These are phyloP conservation scores for Ennomos quercinarius DNA, from an alignment of 2,888 invertebrate genomes.

Conservation along the genomic window DNA sequence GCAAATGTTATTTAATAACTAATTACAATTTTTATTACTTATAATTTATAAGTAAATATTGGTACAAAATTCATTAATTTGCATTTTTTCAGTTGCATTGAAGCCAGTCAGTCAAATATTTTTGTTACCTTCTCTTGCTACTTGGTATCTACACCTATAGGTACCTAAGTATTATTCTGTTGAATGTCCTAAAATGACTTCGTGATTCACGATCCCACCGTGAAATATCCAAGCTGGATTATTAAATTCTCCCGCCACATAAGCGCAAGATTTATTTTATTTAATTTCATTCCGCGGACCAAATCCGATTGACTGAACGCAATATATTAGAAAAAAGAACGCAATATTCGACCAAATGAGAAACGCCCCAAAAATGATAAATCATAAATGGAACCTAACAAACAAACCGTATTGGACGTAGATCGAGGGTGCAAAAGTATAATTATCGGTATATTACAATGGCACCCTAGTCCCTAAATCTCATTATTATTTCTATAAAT, in stretches of 20 bases:
- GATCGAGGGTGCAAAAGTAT: constrained; percentile 43
- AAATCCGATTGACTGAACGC: constrained; percentile 43
- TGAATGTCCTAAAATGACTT: not conserved
- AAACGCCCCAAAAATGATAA: constrained; percentile 41
- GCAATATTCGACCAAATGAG: constrained; percentile 42
- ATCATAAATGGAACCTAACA: constrained; percentile 43
- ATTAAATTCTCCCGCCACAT: constrained; percentile 39
- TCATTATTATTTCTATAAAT: constrained; percentile 48
- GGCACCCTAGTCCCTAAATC: constrained; percentile 47
- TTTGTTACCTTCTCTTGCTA: too few relatives aligned
- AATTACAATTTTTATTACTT: too few relatives aligned
- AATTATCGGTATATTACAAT: constrained; percentile 48
- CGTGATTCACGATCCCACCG: constrained; percentile 19
- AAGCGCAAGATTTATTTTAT: constrained; percentile 51
- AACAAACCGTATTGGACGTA: constrained; percentile 41
- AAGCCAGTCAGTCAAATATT: too few relatives aligned
- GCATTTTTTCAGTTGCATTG: too few relatives aligned
- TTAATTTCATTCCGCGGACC: constrained; percentile 44
- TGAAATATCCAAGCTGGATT: constrained; percentile 29
- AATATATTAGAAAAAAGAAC: constrained; percentile 47
- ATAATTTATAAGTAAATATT: too few relatives aligned
- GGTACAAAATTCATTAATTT: too few relatives aligned
- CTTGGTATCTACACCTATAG: too few relatives aligned
- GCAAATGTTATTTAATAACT: too few relatives aligned
- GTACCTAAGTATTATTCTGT: not conserved